Base-by-base conservation (phyloP, 2,113 vertebrate species). In the Paracanthobrama guichenoti region DNA sequence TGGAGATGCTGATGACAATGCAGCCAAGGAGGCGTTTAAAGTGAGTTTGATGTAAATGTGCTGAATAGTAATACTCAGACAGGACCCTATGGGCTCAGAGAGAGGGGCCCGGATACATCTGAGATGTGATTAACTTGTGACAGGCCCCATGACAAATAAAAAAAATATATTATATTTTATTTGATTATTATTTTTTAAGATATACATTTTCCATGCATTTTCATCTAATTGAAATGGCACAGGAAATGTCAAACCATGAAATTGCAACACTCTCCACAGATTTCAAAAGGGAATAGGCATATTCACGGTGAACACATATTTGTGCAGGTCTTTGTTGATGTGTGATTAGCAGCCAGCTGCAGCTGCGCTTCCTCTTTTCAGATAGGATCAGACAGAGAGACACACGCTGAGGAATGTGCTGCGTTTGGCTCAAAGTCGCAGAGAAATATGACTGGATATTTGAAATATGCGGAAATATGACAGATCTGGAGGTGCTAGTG, bases 21-120 rank as follows among this genome's bases (percentile, higher is more conserved):
- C 80, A 0, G 97, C 96, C 69, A 91, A 72, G 0, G 89, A 88
- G 0, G 96, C 97, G 79, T 98, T 96, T 79, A 91, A 94, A 94
- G 97, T 97, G 87, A 91, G 90, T 46, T 31, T 55, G 31, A 62
- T 62, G 22, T 18, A 64, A 53, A 20, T 64, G 28, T 20, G 66
- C 67, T 62, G 18, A 48, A 48, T 57, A 20, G 28, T 28, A 53
- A 69, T 14, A 55, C 18, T 12, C 57, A 60, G n/a, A 60, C n/a
- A n/a, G 57, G 44, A 31, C 12, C 26, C 28, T 31, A 28, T 12
- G 16, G 18, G 18, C 18, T 16, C n/a, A 60, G 22, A 24, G 57
- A 55, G 53, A 55, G 57, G 57, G 57, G 57, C 10, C 22, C 10
- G n/a, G 57, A 60, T 24, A 11, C 11, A 69, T 42, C 1, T 71